Conservation (phyloP, 2,113 vertebrate genomes). For the Podarcis muralis region DNA sequence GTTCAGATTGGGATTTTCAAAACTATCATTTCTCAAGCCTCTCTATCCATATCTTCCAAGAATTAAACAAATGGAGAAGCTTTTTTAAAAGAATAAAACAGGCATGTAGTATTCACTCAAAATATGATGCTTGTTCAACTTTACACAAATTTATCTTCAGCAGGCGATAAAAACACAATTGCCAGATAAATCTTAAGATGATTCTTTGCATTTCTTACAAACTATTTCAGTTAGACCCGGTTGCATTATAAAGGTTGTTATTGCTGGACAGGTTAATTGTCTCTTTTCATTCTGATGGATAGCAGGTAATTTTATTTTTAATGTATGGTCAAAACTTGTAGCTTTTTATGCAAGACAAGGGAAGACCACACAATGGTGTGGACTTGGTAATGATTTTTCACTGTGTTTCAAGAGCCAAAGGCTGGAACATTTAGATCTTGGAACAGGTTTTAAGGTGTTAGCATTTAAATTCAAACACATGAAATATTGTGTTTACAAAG, state of each 20-base stretch:
- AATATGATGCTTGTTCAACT: background rate
- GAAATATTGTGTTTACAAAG: constrained; percentile 12
- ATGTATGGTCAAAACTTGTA: background rate
- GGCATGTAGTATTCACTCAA: background rate
- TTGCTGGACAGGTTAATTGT: background rate
- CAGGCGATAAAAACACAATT: background rate
- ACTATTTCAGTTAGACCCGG: background rate
- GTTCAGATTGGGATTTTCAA: background rate
- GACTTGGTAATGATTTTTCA: constrained; percentile 10
- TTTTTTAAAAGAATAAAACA: background rate
- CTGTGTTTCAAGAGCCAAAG: constrained; percentile 3
- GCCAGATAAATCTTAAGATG: background rate
- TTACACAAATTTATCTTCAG: background rate
- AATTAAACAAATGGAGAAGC: background rate
- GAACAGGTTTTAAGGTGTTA: background rate
- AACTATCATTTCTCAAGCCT: no score
- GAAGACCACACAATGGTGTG: background rate
- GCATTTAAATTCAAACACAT: constrained; percentile 16
- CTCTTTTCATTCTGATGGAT: background rate
- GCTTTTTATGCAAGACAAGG: background rate
- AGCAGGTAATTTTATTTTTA: background rate
- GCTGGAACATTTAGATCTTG: background rate
- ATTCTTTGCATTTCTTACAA: background rate
- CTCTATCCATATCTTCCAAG: background rate
- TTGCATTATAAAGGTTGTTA: background rate